Percentiles rank a stretch among this genome's conserved stretches.
These are phyloP conservation scores for Formica selysi DNA, from an alignment of 1,140 invertebrate genomes.

Conservation along the genomic window DNA sequence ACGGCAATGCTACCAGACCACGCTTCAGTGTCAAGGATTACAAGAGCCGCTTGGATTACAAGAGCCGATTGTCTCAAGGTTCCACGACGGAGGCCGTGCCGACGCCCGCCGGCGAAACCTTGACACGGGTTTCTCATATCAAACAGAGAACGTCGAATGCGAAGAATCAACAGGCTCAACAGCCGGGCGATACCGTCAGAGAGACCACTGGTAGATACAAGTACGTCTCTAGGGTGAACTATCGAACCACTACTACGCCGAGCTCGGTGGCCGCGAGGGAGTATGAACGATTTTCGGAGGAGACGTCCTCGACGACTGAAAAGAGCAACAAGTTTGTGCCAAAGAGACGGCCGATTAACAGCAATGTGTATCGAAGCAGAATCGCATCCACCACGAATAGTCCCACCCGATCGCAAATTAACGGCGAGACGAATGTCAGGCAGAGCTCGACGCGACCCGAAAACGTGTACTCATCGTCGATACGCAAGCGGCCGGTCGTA, in stretches of 20 bases:
- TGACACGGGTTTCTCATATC: not conserved
- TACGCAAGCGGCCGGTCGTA: slow-evolving; percentile 75
- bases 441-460: slow-evolving; percentile 75
- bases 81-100: slow-evolving; percentile 62
- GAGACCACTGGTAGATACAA: slow-evolving; percentile 81
- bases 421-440: slow-evolving; percentile 12
- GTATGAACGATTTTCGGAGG: slow-evolving; percentile 51
- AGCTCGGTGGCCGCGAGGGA: slow-evolving; percentile 63
- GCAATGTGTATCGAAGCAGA: slow-evolving; percentile 80
- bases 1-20: slow-evolving; percentile 81
- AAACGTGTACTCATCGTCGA: slow-evolving; percentile 79
- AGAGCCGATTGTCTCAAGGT: slow-evolving; percentile 77
- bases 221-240: slow-evolving; percentile 79
- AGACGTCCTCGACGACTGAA: slow-evolving; percentile 72
- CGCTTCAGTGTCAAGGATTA: slow-evolving; percentile 86
- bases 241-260: slow-evolving; percentile 78
- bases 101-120: not conserved
- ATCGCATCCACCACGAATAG: slow-evolving; percentile 65
- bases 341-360: slow-evolving; percentile 78
- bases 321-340: slow-evolving; percentile 79
- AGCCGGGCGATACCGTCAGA: slow-evolving; percentile 38
- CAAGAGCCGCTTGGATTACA: slow-evolving; percentile 84
- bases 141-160: slow-evolving; percentile 63
- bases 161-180: slow-evolving; percentile 72
- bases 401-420: slow-evolving; percentile 28